Evolutionary conservation across 1,140 invertebrate species (phyloP).

Genomic region (Psilanteris sp.): DNA sequence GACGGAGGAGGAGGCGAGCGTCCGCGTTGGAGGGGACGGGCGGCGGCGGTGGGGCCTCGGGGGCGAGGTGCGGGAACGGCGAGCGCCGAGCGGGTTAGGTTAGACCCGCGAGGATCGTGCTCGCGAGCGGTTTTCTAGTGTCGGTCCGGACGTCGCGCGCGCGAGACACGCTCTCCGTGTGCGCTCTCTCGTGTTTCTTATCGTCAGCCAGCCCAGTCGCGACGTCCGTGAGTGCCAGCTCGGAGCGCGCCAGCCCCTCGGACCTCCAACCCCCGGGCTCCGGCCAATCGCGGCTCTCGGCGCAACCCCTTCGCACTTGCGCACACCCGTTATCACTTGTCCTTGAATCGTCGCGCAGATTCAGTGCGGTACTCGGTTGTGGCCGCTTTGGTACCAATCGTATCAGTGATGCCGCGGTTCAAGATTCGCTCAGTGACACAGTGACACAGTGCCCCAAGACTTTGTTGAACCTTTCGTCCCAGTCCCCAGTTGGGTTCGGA

Average conservation of each 20-base stretch:
- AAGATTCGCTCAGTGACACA: conserved; percentile 37
- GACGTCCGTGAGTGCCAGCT: conserved; percentile 10
- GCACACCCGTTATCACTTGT: neutral
- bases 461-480: neutral
- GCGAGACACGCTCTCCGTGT: conserved; percentile 58
- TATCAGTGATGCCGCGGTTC: conserved; percentile 63
- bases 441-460: conserved; percentile 17
- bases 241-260: neutral
- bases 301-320: neutral
- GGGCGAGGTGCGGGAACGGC: conserved; percentile 42
- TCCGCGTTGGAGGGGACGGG: conserved; percentile 26
- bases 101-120: conserved; percentile 46
- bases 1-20: conserved; percentile 57
- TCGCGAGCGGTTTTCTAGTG: conserved; percentile 66
- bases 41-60: conserved; percentile 33
- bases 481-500: too few species aligned
- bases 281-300: neutral
- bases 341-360: too few species aligned
- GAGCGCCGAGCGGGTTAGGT: conserved; percentile 48
- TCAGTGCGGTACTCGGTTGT: conserved; percentile 13
- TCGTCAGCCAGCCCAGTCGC: conserved; percentile 8
- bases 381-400: conserved; percentile 59
- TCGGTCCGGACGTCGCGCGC: conserved; percentile 73
- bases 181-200: conserved; percentile 28
- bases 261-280: conserved; percentile 18